These are phyloP conservation scores for Callaeas wilsoni DNA, from an alignment of 2,113 vertebrate species.

Conservation along the genomic window DNA sequence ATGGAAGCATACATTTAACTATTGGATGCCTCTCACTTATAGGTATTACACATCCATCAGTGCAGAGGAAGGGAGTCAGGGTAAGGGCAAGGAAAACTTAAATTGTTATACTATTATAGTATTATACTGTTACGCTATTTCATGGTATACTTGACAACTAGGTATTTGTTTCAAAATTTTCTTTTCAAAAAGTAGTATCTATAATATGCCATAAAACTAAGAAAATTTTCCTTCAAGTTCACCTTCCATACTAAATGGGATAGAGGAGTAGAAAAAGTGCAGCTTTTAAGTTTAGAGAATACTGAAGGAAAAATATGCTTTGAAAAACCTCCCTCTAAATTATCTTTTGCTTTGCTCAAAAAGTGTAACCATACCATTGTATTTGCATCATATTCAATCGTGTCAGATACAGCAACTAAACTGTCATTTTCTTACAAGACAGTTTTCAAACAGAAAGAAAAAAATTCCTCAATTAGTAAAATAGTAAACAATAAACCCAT, in stretches of 20 bases:
- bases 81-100: not conserved
- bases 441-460: not conserved
- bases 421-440: not conserved
- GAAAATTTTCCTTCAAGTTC: constrained; percentile 37
- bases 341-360: not conserved
- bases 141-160: not conserved
- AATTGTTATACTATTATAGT: not conserved
- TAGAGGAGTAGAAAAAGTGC: not conserved
- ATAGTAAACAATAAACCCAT: not conserved
- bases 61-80: not conserved
- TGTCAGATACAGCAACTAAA: not conserved
- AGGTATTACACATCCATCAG: constrained; percentile 56
- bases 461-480: not conserved
- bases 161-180: not conserved
- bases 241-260: constrained; percentile 69
- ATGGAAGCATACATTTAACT: constrained; percentile 49
- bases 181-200: constrained; percentile 25
- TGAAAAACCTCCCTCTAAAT: not conserved
- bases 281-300: not conserved
- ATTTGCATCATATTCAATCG: not conserved
- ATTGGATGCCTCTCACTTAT: constrained; percentile 58
- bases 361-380: not conserved
- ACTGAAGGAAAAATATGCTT: not conserved
- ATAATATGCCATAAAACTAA: constrained; percentile 9
- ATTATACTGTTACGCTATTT: not conserved